Evolutionary conservation across 30 jellyfish, hydroid and myxozoan species (phyloP).

Genomic region (Sanderia malayensis): DNA sequence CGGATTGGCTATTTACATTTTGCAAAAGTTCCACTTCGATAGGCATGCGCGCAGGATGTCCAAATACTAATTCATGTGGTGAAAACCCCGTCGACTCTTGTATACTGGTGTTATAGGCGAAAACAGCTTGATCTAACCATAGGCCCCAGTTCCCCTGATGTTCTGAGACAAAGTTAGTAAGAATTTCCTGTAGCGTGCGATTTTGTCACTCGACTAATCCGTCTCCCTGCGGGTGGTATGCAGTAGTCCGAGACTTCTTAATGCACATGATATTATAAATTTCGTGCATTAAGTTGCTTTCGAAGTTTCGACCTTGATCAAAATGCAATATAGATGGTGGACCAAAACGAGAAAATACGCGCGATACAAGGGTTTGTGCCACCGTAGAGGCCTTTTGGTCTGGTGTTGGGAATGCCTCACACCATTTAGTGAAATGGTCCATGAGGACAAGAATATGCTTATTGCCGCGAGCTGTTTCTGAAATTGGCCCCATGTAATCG

Average conservation of each 20-base stretch:
- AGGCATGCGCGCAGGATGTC: background rate
- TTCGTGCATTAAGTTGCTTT: conserved; percentile 6
- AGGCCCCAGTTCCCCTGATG: background rate
- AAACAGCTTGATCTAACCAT: background rate
- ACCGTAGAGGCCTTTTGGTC: conserved; percentile 2
- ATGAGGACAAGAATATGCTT: conserved; percentile 29
- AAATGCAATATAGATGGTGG: background rate
- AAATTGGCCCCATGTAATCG: conserved; percentile 56
- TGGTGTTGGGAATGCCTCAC: conserved; percentile 46
- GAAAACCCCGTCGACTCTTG: background rate
- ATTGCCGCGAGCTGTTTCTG: conserved; percentile 47
- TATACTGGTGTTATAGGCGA: background rate
- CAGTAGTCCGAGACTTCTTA: conserved; percentile 6
- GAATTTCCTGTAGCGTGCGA: background rate
- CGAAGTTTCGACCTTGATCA: conserved; percentile 6
- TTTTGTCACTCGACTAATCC: background rate
- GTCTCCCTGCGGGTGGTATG: background rate
- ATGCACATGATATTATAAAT: background rate
- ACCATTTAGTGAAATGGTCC: conserved; percentile 55
- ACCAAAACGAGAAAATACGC: background rate
- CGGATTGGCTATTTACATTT: background rate
- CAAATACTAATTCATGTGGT: background rate
- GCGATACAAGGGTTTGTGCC: background rate
- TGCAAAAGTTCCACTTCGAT: background rate
- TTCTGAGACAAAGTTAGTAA: background rate